These are phyloP conservation scores for Lithobates sylvaticus DNA, from an alignment of 2,797 vertebrate genomes.

Conservation along the genomic window DNA sequence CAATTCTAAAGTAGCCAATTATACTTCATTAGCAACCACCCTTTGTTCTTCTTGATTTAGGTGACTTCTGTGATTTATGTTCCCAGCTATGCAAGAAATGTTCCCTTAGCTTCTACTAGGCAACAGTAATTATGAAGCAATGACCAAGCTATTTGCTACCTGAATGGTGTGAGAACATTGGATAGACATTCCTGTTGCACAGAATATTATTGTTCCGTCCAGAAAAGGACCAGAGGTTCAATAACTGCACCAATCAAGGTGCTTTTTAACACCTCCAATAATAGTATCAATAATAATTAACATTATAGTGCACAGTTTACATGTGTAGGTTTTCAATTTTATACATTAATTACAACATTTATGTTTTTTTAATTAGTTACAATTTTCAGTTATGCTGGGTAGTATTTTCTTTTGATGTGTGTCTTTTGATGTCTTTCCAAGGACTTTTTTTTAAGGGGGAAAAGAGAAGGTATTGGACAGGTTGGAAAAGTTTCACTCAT, in stretches of 20 bases:
- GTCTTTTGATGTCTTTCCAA: no score
- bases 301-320: no score
- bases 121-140: background rate
- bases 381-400: no score
- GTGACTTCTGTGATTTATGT: background rate
- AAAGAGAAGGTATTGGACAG: no score
- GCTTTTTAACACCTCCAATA: background rate
- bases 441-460: no score
- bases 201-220: background rate
- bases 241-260: background rate
- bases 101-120: background rate
- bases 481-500: no score
- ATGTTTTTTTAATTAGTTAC: no score
- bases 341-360: no score
- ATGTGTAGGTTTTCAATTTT: no score
- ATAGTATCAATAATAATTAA: no score
- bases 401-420: no score
- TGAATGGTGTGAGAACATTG: background rate
- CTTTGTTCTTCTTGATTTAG: background rate
- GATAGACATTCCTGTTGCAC: background rate
- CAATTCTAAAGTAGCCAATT: background rate
- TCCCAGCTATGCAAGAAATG: background rate
- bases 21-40: background rate
- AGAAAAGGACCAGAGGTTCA: background rate
- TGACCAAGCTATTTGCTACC: background rate